phyloP scores from a whole-genome alignment of 2,797 vertebrate species.

The Sebastes miniatus region DNA sequence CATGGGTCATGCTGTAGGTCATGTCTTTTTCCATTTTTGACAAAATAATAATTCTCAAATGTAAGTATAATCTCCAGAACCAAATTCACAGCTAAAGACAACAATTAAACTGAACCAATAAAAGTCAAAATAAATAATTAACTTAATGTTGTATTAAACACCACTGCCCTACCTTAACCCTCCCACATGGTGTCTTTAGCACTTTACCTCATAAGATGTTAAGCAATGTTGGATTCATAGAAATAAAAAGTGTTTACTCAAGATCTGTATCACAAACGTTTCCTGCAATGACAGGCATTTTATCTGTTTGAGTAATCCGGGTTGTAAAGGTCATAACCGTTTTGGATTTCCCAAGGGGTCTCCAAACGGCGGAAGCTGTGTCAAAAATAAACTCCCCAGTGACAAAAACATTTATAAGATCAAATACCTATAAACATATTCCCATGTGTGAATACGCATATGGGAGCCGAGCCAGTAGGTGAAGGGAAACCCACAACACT shows the following conservation, averaged over 20 bases:
- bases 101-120: background rate
- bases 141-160: background rate
- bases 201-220: background rate
- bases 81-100: background rate
- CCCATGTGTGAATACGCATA: background rate
- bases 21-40: background rate
- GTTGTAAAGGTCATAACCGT: background rate
- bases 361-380: background rate
- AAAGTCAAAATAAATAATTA: background rate
- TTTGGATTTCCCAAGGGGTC: slow-evolving; percentile 2
- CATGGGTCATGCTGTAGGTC: background rate
- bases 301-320: background rate
- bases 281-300: background rate
- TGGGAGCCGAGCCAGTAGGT: no score
- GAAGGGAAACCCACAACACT: slow-evolving; percentile 32
- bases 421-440: background rate
- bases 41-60: background rate
- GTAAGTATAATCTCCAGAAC: background rate
- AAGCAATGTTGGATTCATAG: background rate
- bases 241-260: background rate
- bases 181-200: background rate
- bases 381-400: background rate
- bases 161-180: background rate
- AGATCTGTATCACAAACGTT: background rate
- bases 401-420: background rate